These are phyloP conservation scores for Neosalanx taihuensis DNA, from an alignment of 2,797 vertebrate species.

Conservation along the genomic window DNA sequence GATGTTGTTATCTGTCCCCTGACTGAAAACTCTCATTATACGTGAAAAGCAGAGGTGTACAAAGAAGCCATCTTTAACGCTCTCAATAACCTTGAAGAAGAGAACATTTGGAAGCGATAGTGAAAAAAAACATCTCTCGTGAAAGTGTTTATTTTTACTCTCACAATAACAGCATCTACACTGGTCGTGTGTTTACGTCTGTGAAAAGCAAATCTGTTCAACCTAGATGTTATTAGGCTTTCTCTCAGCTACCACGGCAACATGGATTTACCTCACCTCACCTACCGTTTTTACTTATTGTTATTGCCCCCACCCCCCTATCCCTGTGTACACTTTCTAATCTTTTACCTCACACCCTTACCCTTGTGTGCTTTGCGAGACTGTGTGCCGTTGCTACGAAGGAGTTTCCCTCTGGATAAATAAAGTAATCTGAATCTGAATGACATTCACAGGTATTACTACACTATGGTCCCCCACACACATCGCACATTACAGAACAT, in stretches of 20 bases:
- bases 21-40: constrained; percentile 12
- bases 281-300: no score
- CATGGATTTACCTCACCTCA: no score
- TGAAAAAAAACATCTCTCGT: neutral
- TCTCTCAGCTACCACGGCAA: neutral
- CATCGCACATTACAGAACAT: constrained; percentile 20
- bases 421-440: no score
- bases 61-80: neutral
- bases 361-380: no score
- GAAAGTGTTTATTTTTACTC: neutral
- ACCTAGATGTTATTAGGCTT: neutral
- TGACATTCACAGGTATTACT: neutral
- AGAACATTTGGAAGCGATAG: constrained; percentile 2
- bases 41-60: constrained; percentile 10
- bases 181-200: neutral
- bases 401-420: no score
- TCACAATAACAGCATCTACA: neutral
- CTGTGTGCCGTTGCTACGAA: no score
- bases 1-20: constrained; percentile 16
- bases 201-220: neutral
- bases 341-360: no score
- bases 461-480: neutral
- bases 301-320: no score
- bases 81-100: neutral
- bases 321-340: no score